These are phyloP conservation scores for Iguana delicatissima DNA, from an alignment of 2,797 vertebrate genomes.

Conservation along the genomic window DNA sequence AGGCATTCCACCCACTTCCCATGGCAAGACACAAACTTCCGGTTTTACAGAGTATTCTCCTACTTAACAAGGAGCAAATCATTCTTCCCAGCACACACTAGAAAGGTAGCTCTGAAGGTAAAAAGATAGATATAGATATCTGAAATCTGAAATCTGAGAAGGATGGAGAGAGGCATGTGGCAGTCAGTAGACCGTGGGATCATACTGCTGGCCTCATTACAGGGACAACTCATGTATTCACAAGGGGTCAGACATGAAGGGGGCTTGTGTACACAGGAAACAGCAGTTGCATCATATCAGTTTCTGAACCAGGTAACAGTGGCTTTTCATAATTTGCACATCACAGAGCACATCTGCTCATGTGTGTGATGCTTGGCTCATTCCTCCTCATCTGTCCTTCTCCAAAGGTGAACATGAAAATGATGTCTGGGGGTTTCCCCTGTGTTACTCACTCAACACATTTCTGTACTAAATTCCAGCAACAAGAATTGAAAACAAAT, in stretches of 20 bases:
- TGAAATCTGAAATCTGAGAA: neutral
- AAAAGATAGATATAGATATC: too few relatives aligned
- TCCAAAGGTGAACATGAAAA: neutral
- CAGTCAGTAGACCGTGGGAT: neutral
- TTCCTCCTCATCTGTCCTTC: neutral
- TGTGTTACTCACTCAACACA: neutral
- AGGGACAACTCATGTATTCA: neutral
- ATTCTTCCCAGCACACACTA: neutral
- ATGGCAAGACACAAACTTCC: neutral
- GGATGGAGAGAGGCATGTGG: neutral
- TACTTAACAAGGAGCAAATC: neutral
- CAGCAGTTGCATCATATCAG: neutral
- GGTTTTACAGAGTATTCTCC: neutral
- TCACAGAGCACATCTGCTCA: neutral
- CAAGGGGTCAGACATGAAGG: neutral
- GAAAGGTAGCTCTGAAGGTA: neutral
- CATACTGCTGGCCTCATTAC: neutral
- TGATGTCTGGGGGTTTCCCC: neutral
- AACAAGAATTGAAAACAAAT: neutral
- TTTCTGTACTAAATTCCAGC: neutral
- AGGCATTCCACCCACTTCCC: conserved; percentile 12
- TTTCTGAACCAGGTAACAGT: neutral
- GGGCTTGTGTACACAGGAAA: neutral
- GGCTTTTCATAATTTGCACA: too few relatives aligned
- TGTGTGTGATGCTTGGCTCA: neutral